phyloP scores from a whole-genome alignment of 1,140 invertebrate genomes.

The Cyclina sinensis region DNA sequence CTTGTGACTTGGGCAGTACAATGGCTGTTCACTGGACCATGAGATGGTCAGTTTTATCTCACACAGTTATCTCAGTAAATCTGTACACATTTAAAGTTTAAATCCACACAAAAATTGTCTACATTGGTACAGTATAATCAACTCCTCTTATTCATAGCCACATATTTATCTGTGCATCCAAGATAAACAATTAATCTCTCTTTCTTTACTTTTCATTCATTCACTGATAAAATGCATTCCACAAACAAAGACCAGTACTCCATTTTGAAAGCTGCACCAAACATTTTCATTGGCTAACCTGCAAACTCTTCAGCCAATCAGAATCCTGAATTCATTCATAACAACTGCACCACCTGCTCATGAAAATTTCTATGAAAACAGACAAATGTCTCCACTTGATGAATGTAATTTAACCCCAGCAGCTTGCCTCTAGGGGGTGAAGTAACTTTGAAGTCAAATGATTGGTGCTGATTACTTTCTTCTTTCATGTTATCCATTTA shows the following conservation, averaged over 20 bases:
- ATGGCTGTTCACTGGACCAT: conserved; percentile 44
- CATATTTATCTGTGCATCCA: conserved; percentile 44
- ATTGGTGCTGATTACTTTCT: neutral
- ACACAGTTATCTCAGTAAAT: conserved; percentile 22
- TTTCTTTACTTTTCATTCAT: conserved; percentile 67
- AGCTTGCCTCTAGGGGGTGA: conserved; percentile 8
- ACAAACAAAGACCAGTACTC: conserved; percentile 61
- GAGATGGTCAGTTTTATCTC: conserved; percentile 46
- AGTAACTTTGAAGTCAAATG: conserved; percentile 28
- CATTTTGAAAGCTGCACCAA: conserved; percentile 65
- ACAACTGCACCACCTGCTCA: conserved; percentile 68
- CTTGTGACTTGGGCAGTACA: conserved; percentile 10
- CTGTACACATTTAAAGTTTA: conserved; percentile 32
- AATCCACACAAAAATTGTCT: conserved; percentile 56
- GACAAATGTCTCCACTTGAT: conserved; percentile 61
- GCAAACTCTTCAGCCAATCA: conserved; percentile 32
- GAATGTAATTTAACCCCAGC: conserved; percentile 54
- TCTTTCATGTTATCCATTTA: neutral
- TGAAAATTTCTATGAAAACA: conserved; percentile 63
- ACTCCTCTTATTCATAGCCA: neutral
- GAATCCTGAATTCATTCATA: conserved; percentile 52
- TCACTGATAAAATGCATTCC: conserved; percentile 54
- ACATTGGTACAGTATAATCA: conserved; percentile 33
- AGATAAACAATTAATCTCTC: conserved; percentile 60
- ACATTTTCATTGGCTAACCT: conserved; percentile 52